A percentile compares a stretch with the other conserved stretches of the same genome.
Evolutionary conservation across 2,113 vertebrate species (phyloP).

Genomic region (Zosterops japonicus): DNA sequence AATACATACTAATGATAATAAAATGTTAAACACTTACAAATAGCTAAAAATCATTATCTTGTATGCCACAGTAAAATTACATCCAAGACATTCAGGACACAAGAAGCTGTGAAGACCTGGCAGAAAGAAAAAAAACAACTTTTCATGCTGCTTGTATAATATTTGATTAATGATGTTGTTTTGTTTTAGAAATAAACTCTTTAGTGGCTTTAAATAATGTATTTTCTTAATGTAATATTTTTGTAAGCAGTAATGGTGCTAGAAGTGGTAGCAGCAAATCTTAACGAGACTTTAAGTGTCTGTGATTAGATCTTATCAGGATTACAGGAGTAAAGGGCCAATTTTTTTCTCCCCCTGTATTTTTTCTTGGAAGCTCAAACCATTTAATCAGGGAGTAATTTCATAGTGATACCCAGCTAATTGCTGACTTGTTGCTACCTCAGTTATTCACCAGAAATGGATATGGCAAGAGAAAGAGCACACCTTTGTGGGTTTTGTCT

Average conservation of each 20-base stretch:
- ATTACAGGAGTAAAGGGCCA: not conserved
- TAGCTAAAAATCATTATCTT: not conserved
- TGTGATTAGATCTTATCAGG: not conserved
- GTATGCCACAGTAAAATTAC: not conserved
- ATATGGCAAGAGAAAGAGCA: not conserved
- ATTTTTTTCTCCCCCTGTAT: accelerated
- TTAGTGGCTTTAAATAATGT: slow-evolving; percentile 6
- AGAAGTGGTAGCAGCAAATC: not conserved
- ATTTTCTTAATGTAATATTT: slow-evolving; percentile 9
- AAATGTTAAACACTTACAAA: not conserved
- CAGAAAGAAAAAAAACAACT: too few species aligned
- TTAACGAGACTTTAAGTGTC: not conserved
- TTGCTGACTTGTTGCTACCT: not conserved
- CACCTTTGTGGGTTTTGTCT: not conserved
- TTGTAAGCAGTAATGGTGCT: not conserved
- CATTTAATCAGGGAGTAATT: not conserved
- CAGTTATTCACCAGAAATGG: not conserved
- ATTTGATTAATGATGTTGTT: not conserved
- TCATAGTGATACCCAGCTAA: not conserved
- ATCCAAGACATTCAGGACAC: not conserved
- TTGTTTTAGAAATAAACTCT: not conserved
- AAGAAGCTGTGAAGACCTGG: not conserved
- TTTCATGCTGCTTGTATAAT: not conserved
- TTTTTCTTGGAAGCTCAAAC: not conserved
- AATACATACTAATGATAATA: not conserved